Percentiles rank a stretch among this genome's conserved stretches.
Evolutionary conservation across 2,113 vertebrate genomes (phyloP).

Genomic region (Eretmochelys imbricata): DNA sequence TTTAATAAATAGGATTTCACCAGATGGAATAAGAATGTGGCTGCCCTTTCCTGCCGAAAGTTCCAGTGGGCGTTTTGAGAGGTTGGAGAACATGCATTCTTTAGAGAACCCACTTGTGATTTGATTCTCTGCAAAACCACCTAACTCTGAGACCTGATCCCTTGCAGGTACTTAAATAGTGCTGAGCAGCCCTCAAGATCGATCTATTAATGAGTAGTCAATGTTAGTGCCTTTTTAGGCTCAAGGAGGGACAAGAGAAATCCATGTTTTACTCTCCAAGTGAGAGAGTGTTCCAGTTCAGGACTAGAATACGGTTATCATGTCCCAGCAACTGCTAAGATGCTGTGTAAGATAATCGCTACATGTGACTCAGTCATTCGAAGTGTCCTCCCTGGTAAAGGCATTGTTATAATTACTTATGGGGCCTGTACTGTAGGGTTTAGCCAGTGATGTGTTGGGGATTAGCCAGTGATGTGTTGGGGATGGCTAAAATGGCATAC

Average conservation of each 20-base stretch:
- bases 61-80: background rate
- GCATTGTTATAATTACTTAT: fast-evolving
- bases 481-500: background rate
- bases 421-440: background rate
- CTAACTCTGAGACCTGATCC: background rate
- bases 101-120: background rate
- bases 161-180: background rate
- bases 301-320: background rate
- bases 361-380: background rate
- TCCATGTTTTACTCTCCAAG: fast-evolving
- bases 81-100: background rate
- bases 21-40: background rate
- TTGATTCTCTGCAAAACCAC: background rate
- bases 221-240: background rate
- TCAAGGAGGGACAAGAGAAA: background rate
- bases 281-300: background rate
- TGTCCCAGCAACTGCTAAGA: background rate
- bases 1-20: background rate
- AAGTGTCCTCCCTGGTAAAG: fast-evolving
- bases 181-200: background rate
- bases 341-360: no score
- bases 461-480: background rate
- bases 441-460: background rate
- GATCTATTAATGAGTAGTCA: fast-evolving
- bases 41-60: background rate